Conservation (phyloP, 2,888 invertebrate genomes). For the Sycophila texana region DNA sequence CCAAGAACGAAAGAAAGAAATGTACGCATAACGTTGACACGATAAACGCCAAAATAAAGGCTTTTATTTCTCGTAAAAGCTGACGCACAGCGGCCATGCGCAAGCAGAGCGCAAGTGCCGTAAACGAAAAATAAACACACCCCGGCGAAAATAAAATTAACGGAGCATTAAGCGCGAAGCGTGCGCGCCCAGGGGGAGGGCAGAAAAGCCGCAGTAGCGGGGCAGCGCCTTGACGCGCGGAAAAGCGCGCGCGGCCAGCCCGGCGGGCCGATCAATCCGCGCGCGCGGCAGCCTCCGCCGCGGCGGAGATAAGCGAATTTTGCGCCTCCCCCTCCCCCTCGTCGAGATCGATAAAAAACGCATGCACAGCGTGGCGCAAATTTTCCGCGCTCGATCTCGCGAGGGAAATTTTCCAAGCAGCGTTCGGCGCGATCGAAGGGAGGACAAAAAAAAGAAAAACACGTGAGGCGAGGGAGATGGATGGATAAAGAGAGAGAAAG, state of each 20-base stretch:
- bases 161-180: background rate
- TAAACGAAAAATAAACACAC: background rate
- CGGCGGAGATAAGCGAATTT: constrained; percentile 9
- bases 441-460: constrained; percentile 17
- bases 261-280: background rate
- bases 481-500: too few species aligned
- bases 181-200: background rate
- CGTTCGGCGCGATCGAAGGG: background rate
- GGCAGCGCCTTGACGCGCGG: background rate
- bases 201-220: background rate
- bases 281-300: constrained; percentile 3
- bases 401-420: constrained; percentile 25
- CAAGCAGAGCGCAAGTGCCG: too few species aligned
- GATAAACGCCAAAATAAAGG: too few species aligned
- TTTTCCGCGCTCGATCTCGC: background rate
- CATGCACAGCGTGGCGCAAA: constrained; percentile 8
- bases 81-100: too few species aligned
- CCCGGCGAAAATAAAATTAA: too few species aligned
- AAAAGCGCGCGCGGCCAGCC: background rate
- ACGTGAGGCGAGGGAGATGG: background rate
- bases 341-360: constrained; percentile 33
- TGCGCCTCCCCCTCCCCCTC: background rate
- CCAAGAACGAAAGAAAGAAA: too few species aligned
- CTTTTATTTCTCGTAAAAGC: too few species aligned
- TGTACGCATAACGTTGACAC: too few species aligned